Base-by-base conservation (phyloP, 2,113 vertebrate species). In the Chunga burmeisteri region DNA sequence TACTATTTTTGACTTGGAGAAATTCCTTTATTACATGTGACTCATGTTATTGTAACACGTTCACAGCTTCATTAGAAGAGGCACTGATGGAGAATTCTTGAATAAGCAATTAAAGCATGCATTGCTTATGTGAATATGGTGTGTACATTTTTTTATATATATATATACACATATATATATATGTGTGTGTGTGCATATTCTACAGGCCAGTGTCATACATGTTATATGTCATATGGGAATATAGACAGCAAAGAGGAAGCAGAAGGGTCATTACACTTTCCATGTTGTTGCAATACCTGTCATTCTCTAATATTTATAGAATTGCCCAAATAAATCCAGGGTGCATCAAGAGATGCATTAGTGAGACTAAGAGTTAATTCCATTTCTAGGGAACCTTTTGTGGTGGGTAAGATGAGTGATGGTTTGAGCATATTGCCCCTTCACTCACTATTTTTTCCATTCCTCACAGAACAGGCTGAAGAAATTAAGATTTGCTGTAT, bases 1-100 rank as follows among this genome's bases (percentile, higher is more conserved):
- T 59, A 49, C 14, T 65, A 26, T 93, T 93, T 96, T 90, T 81
- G 82, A 59, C 71, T 93, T 72, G 27, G 56, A 96, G 40, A 96
- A 97, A 73, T 88, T 42, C 38, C 38, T 85, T 89, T 70, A 74
- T 29, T 68, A 22, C 32, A 42, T 80, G 81, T 81, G 77, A 95
- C 32, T 71, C 20, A 8, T 36, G 58, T 67, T 93, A 81, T 70
- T 75, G 9, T 88, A 92, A 53, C 77, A 95, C 74, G 36, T 85
- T 75, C n/a, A 68, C 74, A 91, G 47, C 22, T 93, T 90, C 65
- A 65, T 65, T 90, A 71, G 77, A 82, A 70, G 68, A 90, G 65
- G 16, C 50, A 73, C 9, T 27, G 13, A 63, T 1, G 0, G 22
- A n/a, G 14, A 47, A 40, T 30, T 82, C 78, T 71, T 86, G 8